A percentile compares a stretch with the other conserved stretches of the same genome.
phyloP scores from a whole-genome alignment of 2,113 vertebrate genomes.

The Poecilia latipinna region DNA sequence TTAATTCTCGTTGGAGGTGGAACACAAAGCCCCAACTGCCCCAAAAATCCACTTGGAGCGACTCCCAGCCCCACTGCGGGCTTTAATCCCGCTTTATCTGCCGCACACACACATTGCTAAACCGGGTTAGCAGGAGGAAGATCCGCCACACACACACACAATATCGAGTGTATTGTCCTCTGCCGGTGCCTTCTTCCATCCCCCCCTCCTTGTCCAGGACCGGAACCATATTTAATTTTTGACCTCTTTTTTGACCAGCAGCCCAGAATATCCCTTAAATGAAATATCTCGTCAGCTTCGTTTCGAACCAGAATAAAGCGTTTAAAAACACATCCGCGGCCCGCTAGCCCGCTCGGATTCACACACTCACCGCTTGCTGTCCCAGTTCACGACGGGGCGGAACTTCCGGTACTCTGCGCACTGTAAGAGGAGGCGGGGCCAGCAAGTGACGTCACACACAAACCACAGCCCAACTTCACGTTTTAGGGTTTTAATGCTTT shows the following conservation, averaged over 20 bases:
- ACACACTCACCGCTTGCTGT: slow-evolving; percentile 81
- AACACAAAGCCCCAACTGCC: slow-evolving; percentile 32
- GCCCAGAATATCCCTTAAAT: neutral
- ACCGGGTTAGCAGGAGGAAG: slow-evolving; percentile 14
- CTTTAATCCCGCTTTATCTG: slow-evolving; percentile 65
- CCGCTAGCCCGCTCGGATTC: slow-evolving; percentile 50
- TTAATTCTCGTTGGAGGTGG: slow-evolving; percentile 17
- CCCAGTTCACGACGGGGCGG: slow-evolving; percentile 77
- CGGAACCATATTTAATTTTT: neutral
- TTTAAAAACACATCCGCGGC: slow-evolving; percentile 44
- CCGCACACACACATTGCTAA: slow-evolving; percentile 27
- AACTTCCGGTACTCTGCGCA: slow-evolving; percentile 77
- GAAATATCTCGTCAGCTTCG: neutral
- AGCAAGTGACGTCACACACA: slow-evolving; percentile 22
- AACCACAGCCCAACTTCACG: neutral
- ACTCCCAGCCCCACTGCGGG: slow-evolving; percentile 1
- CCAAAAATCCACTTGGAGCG: slow-evolving; percentile 25
- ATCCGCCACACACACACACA: slow-evolving; percentile 33
- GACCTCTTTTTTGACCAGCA: neutral
- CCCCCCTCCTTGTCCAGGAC: neutral
- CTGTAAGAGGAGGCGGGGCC: slow-evolving; percentile 61
- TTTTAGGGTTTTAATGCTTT: too few species aligned
- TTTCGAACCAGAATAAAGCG: slow-evolving; percentile 9
- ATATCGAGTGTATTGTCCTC: slow-evolving; percentile 54
- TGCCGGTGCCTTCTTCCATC: slow-evolving; percentile 33